Evolutionary conservation across 2,797 vertebrate genomes (phyloP).

Genomic region (Anableps anableps): DNA sequence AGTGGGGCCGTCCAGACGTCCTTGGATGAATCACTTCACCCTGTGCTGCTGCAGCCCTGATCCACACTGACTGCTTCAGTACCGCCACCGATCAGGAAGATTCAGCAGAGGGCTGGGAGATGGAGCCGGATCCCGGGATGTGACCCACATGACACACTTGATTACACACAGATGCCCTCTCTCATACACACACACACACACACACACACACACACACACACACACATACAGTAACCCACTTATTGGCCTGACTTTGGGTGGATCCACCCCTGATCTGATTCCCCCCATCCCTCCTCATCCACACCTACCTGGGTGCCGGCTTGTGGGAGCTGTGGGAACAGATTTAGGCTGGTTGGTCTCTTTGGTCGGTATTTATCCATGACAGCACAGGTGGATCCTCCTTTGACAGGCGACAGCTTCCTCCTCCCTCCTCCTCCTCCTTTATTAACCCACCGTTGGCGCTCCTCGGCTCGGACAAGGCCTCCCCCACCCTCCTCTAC

Average conservation of each 20-base stretch:
- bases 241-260: constrained; percentile 29
- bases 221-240: constrained; percentile 36
- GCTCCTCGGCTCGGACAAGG: constrained; percentile 59
- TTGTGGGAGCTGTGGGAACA: constrained; percentile 89
- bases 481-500: constrained; percentile 77
- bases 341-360: constrained; percentile 95
- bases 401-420: constrained; percentile 59
- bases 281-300: constrained; percentile 9
- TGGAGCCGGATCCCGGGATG: constrained; percentile 16
- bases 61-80: neutral
- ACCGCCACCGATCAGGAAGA: neutral
- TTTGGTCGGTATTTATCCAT: constrained; percentile 95
- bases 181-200: constrained; percentile 31
- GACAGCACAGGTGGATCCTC: constrained; percentile 72
- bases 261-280: constrained; percentile 10
- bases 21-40: constrained; percentile 45
- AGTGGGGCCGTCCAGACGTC: constrained; percentile 34
- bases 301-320: constrained; percentile 92
- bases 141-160: constrained; percentile 18
- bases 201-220: constrained; percentile 35
- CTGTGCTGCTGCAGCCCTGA: neutral
- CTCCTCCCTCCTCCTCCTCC: constrained; percentile 41
- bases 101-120: neutral
- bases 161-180: constrained; percentile 15
- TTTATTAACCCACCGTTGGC: constrained; percentile 49